Conservation (phyloP, 23 tunicate species). For the Halocynthia aurantium region DNA sequence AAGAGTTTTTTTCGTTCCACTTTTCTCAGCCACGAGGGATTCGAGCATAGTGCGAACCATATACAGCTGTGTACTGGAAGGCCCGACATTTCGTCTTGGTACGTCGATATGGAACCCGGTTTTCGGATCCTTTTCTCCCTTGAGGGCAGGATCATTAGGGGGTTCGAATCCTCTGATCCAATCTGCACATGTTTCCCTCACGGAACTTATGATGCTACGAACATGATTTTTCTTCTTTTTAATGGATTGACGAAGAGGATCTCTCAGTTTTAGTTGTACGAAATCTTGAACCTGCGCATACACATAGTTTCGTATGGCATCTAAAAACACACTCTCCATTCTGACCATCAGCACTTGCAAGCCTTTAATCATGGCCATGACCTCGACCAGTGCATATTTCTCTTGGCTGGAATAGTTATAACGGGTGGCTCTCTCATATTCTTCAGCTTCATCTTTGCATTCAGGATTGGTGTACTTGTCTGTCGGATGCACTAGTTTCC, state of each 20-base stretch:
- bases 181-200: slow-evolving; percentile 96
- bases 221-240: slow-evolving; percentile 93
- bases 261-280: slow-evolving; percentile 87
- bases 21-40: slow-evolving; percentile 82
- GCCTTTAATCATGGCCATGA: slow-evolving; percentile 98
- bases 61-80: slow-evolving; percentile 90
- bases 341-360: slow-evolving; percentile 95
- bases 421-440: slow-evolving; percentile 92
- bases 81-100: slow-evolving; percentile 91
- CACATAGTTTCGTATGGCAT: slow-evolving; percentile 83
- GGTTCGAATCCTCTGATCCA: slow-evolving; percentile 95
- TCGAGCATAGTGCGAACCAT: slow-evolving; percentile 97
- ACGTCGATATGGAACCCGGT: slow-evolving; percentile 92
- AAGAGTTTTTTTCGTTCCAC: slow-evolving; percentile 85
- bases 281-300: slow-evolving; percentile 93
- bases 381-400: slow-evolving; percentile 97
- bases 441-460: slow-evolving; percentile 96
- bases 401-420: slow-evolving; percentile 97
- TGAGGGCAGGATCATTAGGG: slow-evolving; percentile 94
- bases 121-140: slow-evolving; percentile 98
- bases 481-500: slow-evolving; percentile 98
- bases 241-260: slow-evolving; percentile 67
- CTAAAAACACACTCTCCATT: slow-evolving; percentile 91
- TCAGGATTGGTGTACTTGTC: slow-evolving; percentile 78
- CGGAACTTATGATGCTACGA: slow-evolving; percentile 78